Evolutionary conservation across 2,113 vertebrate genomes (phyloP).

Genomic region (Sylvia atricapilla): DNA sequence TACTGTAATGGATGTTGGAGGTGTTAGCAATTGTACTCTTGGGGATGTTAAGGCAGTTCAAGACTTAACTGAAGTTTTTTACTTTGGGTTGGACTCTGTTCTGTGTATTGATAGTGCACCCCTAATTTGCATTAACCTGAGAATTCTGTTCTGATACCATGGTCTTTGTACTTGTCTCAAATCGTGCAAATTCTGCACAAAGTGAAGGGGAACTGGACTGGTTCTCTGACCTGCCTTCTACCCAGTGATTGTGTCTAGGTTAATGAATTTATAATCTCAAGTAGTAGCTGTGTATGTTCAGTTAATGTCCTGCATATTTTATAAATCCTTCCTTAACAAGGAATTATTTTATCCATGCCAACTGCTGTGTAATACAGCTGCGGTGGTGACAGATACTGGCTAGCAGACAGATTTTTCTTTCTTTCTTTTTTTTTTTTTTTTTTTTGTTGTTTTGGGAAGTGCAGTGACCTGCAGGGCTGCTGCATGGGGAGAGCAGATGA

Average conservation of each 20-base stretch:
- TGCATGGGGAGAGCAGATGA: background rate
- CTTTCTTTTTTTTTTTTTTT: background rate
- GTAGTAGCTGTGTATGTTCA: background rate
- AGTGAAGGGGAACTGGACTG: background rate
- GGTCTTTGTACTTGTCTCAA: background rate
- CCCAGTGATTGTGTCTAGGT: background rate
- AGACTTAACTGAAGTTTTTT: background rate
- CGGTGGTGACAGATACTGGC: background rate
- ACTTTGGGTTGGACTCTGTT: background rate
- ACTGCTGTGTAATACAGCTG: conserved; percentile 32
- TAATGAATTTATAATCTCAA: background rate
- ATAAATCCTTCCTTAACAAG: conserved; percentile 43
- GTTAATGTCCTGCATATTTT: conserved; percentile 26
- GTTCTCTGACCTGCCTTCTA: background rate
- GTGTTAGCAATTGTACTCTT: background rate
- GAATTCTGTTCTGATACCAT: fast-evolving
- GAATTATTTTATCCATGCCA: background rate
- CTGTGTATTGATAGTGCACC: background rate
- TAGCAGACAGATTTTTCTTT: background rate
- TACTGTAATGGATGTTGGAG: background rate
- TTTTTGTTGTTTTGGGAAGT: background rate
- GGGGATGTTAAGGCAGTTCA: background rate
- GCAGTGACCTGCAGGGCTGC: conserved; percentile 10
- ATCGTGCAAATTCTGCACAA: background rate
- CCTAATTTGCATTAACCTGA: background rate